Evolutionary conservation across 2,113 vertebrate genomes (phyloP).

Genomic region (Paramormyrops kingsleyae): DNA sequence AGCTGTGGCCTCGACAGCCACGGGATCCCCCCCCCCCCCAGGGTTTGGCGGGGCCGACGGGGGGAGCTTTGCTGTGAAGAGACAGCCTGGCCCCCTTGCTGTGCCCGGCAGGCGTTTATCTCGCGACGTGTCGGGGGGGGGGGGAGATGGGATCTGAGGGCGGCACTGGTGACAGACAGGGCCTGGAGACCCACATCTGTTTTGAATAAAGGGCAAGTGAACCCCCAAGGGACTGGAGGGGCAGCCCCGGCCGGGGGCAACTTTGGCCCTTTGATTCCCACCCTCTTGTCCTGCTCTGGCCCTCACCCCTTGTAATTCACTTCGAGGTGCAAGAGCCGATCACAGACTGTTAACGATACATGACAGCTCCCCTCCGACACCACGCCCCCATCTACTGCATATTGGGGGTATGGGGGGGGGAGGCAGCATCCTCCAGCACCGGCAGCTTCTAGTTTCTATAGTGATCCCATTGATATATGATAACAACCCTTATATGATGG

Average conservation of each 20-base stretch:
- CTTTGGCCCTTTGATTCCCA: conserved; percentile 25
- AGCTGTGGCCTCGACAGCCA: background rate
- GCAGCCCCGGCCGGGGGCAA: conserved; percentile 8
- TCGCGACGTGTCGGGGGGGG: background rate
- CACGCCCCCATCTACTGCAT: background rate
- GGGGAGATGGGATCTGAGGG: background rate
- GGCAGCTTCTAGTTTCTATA: background rate
- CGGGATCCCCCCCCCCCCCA: background rate
- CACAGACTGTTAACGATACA: conserved; percentile 30
- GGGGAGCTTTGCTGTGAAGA: background rate
- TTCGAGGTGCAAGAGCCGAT: conserved; percentile 18
- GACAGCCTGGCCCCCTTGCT: background rate
- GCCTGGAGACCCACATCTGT: conserved; percentile 34
- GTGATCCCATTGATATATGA: background rate
- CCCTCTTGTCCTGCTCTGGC: conserved; percentile 15
- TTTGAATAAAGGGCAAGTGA: conserved; percentile 25
- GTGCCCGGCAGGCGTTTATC: background rate
- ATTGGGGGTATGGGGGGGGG: background rate
- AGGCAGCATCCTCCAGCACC: background rate
- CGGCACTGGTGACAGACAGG: conserved; percentile 6
- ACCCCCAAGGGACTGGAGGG: conserved; percentile 6
- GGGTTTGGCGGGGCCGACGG: background rate
- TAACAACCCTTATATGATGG: background rate
- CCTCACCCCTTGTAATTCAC: conserved; percentile 22
- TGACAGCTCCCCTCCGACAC: background rate